Evolutionary conservation across 1,140 invertebrate species (phyloP), one percentile per base, ranked within the genome.

Genomic region (Drosophila kikkawai): DNA sequence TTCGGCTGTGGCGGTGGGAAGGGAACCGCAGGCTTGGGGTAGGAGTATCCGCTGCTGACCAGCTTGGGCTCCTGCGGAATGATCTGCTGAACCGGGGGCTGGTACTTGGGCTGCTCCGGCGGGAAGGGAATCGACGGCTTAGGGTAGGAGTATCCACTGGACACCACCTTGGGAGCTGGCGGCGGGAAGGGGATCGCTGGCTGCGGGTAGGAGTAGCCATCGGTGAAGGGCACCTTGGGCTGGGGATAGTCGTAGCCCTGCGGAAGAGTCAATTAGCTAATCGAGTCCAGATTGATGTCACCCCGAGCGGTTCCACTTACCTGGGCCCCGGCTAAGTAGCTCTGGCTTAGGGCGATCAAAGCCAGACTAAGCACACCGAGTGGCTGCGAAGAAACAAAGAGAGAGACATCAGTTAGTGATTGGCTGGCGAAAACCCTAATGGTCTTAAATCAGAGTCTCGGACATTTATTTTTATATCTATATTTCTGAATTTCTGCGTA

Each of bases 11-110:
- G 50, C 44, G 71, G 61, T 22, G 81, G 65, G 56, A 87, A 91
- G 1, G 80, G 82, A 41, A 86, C 53, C 13, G 44, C 51, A 19
- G 91, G 90, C 64, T 83, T 91, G n/a, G 88, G 85, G 15, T 88
- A 88, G n/a, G 79, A 74, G 36, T 88, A 88, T 6, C 85, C 85
- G 26, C 71, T 69, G 13, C 78, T 69, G 11, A 51, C 66, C 55
- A 61, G 41, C 17, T 80, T 87, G 9, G 84, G 77, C 34, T 88
- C 61, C 29, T 87, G 83, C 8, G 83, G 78, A 36, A 64, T 77
- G 26, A 77, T 68, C 73, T 76, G 75, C 74, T 68, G 75, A 26
- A 66, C 74, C 13, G 75, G 75, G 0, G 73, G 63, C 19, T 41
- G 44, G 56, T 65, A 83, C 41, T 80, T 84, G 13, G 78, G 59